Evolutionary conservation across 2,888 invertebrate genomes (phyloP), one percentile per base, ranked within the genome.

Genomic region (Eurytoma californica): DNA sequence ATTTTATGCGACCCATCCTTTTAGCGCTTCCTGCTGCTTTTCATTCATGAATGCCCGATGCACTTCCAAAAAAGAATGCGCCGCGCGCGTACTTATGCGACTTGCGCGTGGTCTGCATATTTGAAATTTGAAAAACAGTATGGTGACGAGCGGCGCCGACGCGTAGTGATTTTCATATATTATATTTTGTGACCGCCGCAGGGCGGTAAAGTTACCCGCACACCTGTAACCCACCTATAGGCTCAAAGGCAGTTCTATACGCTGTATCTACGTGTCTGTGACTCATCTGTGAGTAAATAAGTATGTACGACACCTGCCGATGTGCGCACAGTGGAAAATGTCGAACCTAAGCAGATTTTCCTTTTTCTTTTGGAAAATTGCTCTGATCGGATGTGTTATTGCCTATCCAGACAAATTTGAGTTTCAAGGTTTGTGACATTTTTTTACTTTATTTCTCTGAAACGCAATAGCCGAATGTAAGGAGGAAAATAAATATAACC

Each of bases 401-500:
- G 79, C 79, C 12, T 80, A 55, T 69, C 82, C 82, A 20, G 82
- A 82, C 20, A 80, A 73, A 68, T 82, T 70, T 58, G 77, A 82
- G 68, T 30, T 80, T 57, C 72, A 80, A 82, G 80, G 82, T 82
- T 57, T 2, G 3, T 55, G 53, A 24, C n/a, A 65, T 24, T 18
- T 39, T 73, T 61, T 65, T 9, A 53, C 13, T 51, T 30, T 30
- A 12, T 24, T 14, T 20, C 13, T 57, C n/a, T 51, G 5, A 28
- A 28, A 28, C 0, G 24, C 47, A 58, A 4, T 18, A 58, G n/a
- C 5, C 9, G 47, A 2, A 16, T 55, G 7, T 30, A 47, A 55
- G 24, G 1, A 28, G 24, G 18, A n/a, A 70, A 47, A 12, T n/a
- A 57, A 30, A 57, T 18, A 65, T 77, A 77, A 77, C 77, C 77